Percentiles rank a stretch among this genome's conserved stretches.
Conservation (phyloP, 2,113 vertebrate species). For the Heloderma charlesbogerti region DNA sequence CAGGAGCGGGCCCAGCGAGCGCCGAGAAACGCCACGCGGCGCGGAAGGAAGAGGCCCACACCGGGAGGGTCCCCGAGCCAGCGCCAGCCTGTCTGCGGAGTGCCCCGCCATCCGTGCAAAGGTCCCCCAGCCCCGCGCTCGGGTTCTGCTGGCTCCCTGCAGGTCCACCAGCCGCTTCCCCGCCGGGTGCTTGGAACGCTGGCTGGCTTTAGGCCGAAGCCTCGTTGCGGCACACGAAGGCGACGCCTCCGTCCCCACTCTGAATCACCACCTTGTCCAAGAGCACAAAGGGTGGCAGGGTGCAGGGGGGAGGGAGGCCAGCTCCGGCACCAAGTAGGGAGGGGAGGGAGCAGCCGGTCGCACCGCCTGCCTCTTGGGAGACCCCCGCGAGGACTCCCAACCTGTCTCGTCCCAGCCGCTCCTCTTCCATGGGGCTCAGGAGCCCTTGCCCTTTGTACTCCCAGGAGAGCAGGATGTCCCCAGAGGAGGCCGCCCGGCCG, state of each 20-base stretch:
- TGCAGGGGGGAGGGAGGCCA: no score
- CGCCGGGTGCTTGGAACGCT: not conserved
- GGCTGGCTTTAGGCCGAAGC: not conserved
- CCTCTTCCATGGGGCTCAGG: constrained; percentile 6
- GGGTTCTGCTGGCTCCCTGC: not conserved
- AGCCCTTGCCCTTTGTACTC: constrained; percentile 58
- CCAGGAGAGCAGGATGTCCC: constrained; percentile 10
- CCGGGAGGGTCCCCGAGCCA: no score
- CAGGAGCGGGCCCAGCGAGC: no score
- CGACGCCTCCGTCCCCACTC: not conserved
- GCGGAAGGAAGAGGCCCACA: no score
- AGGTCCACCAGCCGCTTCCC: no score
- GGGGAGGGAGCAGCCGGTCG: not conserved
- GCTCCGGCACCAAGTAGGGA: no score
- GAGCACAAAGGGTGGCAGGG: not conserved
- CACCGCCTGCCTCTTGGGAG: not conserved
- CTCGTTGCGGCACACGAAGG: not conserved
- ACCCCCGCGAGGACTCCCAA: not conserved
- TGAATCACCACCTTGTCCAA: constrained; percentile 1
- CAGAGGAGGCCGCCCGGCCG: rapidly evolving
- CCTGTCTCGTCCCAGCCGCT: not conserved
- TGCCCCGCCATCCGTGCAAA: not conserved
- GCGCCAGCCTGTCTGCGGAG: no score
- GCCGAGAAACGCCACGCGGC: no score
- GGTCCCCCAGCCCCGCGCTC: no score